Conservation (phyloP, 2,797 vertebrate genomes). For the Syngnathus acus region DNA sequence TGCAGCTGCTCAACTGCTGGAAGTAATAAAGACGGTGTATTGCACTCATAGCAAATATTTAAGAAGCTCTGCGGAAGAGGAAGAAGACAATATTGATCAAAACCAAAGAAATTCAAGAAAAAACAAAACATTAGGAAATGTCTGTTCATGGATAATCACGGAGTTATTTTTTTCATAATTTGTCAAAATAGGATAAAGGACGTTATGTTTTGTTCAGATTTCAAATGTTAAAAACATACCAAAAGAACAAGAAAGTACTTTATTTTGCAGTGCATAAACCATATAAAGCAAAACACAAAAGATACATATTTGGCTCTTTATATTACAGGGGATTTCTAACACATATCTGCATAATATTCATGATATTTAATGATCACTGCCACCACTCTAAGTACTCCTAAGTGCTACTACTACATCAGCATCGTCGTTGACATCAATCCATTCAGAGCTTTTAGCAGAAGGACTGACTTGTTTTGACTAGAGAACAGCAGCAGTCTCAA, state of each 20-base stretch:
- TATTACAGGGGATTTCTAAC: conserved; percentile 1
- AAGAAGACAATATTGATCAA: too few species aligned
- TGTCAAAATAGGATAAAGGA: too few species aligned
- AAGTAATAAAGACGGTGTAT: background rate
- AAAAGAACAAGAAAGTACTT: too few species aligned
- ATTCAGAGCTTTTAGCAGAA: background rate
- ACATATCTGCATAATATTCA: background rate
- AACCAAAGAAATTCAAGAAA: too few species aligned
- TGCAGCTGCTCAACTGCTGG: background rate
- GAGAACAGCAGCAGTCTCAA: background rate
- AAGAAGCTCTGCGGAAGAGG: too few species aligned
- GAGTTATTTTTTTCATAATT: too few species aligned
- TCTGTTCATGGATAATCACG: too few species aligned
- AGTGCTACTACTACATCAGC: background rate
- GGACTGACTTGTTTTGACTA: background rate
- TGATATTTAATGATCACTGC: background rate
- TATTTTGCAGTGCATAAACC: too few species aligned
- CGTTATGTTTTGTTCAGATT: too few species aligned
- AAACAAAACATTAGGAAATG: too few species aligned
- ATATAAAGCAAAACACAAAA: background rate
- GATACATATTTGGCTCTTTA: background rate
- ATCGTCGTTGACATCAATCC: background rate
- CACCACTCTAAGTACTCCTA: background rate
- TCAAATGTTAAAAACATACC: too few species aligned
- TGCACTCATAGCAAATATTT: too few species aligned